Base-by-base conservation (phyloP, 2,888 invertebrate species). In the Anagyrus pseudococci region DNA sequence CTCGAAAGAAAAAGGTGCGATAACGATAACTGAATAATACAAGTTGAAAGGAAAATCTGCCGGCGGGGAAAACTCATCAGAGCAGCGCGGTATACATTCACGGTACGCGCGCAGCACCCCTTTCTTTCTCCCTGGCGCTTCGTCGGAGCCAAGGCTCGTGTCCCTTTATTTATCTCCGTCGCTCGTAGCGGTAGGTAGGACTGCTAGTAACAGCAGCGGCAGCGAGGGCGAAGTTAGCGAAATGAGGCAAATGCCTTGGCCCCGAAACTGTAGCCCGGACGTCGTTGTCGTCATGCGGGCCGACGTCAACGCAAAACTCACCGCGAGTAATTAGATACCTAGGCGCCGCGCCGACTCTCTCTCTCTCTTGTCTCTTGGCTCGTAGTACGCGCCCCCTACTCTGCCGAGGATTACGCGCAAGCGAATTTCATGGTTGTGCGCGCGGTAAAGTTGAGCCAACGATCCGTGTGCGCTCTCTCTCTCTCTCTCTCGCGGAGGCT, bases 271-370 rank as follows among this genome's bases (percentile, higher is more conserved):
- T 7, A 29, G 29, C 6, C 26, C 49, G 59, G 60, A 59, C 59
- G 62, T 61, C 57, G 65, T 58, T 66, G 64, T 66, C 67, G 25
- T 19, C 52, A 25, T 17, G 37, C 40, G 41, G 40, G 33, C 4
- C 62, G 59, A 60, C 57, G 62, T 33, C 64, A 57, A 57, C 58
- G 67, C 66, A 58, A 68, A 68, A 70, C 63, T 57, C 63, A 66
- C 62, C 66, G 66, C 67, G 68, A 67, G 69, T 71, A 71, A 72
- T 73, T 73, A 71, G 70, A 69, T 67, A 69, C 70, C 65, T 67
- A 60, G 63, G 65, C 50, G 65, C 67, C 63, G 61, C 60, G 56
- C 58, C 52, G 15, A 2, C 44, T 13, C 20, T 13, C 44, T 19
- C 44, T 13, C 44, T 48, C n/a, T 26, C 48, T 40, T 22, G 10